Evolutionary conservation across 2,888 invertebrate species (phyloP).

Genomic region (Stratiomys singularior): DNA sequence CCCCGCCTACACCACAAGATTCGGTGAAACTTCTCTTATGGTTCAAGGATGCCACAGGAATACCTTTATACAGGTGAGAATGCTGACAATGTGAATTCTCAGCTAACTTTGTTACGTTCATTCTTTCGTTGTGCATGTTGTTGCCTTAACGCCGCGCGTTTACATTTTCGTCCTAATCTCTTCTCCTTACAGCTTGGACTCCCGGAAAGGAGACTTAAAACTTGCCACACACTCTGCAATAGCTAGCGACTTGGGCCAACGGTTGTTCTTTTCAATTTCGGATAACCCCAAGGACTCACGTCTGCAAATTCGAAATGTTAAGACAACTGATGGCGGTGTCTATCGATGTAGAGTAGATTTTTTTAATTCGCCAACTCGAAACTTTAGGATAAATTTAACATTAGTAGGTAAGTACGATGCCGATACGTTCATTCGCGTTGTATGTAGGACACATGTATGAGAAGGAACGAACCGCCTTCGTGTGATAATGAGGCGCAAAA

Average conservation of each 20-base stretch:
- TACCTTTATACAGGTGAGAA: conserved; percentile 87
- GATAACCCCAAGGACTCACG: conserved; percentile 79
- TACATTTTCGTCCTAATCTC: not conserved
- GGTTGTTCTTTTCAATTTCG: conserved; percentile 79
- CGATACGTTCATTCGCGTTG: too few relatives aligned
- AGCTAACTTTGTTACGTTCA: not conserved
- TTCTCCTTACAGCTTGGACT: conserved; percentile 74
- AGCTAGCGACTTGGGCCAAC: conserved; percentile 79
- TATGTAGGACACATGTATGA: too few relatives aligned
- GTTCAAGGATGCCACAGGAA: conserved; percentile 87
- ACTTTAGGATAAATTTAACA: conserved; percentile 85
- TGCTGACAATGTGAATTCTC: not conserved
- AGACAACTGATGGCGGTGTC: conserved; percentile 80
- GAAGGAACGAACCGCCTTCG: too few relatives aligned
- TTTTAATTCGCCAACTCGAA: conserved; percentile 86
- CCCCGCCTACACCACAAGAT: conserved; percentile 75
- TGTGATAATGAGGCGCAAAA: too few relatives aligned
- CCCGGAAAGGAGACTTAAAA: conserved; percentile 75
- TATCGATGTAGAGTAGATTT: conserved; percentile 92
- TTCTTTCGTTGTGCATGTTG: too few relatives aligned
- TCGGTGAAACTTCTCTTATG: conserved; percentile 86
- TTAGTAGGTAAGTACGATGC: conserved; percentile 79
- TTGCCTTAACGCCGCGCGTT: not conserved
- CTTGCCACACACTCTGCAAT: conserved; percentile 79
- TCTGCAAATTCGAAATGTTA: conserved; percentile 78